Evolutionary conservation across 2,113 vertebrate genomes (phyloP), one percentile per base, ranked within the genome.

Genomic region (Actenoides lindsayi): DNA sequence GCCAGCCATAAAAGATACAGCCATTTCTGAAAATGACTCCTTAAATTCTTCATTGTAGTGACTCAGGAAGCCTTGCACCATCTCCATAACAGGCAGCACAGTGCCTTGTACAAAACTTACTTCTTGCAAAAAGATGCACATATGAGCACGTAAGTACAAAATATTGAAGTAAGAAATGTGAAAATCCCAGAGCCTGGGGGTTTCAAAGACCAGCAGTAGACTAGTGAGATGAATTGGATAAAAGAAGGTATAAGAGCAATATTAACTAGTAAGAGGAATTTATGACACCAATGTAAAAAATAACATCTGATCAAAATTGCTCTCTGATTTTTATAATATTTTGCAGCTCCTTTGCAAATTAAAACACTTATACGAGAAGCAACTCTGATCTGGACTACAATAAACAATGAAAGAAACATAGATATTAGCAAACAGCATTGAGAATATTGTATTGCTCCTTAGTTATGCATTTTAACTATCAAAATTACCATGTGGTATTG

Each of bases 401-500:
- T 37, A 64, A 95, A 93, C 87, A 86, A 65, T 23, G 30, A 70
- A 68, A 50, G 41, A 60, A 71, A 59, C 5, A 83, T 4, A 67
- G 2, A 68, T 39, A 71, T 23, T 60, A 83, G 30, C 37, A 60
- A 93, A 69, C 42, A 90, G 30, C n/a, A 83, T n/a, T 23, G 33
- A 71, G 28, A 82, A 59, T 20, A 70, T 8, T n/a, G 56, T 27
- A 65, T 24, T 70, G 8, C 41, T 89, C 82, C 37, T 81, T n/a
- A 71, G 76, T 56, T 80, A 42, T 18, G 92, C 42, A 33, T 89
- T 95, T 89, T 62, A 97, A 94, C 27, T 46, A 65, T 56, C 35
- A 74, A 67, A 93, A 98, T 99, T 98, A 99, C 99, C 99, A 28
- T 99, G 99, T 94, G 99, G 99, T 95, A 99, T 98, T 93, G 99